Evolutionary conservation across 1,140 invertebrate species (phyloP), one percentile per base, ranked within the genome.

Genomic region (Bursaphelenchus mucronatus): DNA sequence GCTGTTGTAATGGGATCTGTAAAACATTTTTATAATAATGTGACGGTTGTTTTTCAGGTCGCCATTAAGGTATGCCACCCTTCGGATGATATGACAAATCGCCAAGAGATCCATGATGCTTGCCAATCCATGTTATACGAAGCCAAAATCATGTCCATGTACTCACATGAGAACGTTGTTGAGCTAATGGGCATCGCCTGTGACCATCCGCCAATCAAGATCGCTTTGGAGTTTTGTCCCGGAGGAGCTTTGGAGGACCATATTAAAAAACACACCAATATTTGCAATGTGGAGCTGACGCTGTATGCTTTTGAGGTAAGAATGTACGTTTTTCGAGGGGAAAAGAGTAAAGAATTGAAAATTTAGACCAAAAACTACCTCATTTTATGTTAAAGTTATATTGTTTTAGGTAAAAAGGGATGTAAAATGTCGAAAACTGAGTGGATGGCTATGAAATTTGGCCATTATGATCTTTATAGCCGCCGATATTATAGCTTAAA

Each of bases 161-260:
- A 51, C 63, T 13, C n/a, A 7, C 63, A 64, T 43, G 17, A 43
- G 54, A 17, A 64, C 43, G 63, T 64, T 9, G 53, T 70, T 64
- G 11, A 75, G 55, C 74, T 70, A 39, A 52, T 46, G 41, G 69
- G 69, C 0, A 52, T 70, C n/a, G 73, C 73, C 9, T 70, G 69
- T 46, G 69, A 70, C 46, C 71, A 70, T 49, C 69, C 62, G 7
- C 69, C 69, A 4, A 47, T 75, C n/a, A 64, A 76, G 73, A 64
- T 72, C 40, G 73, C 73, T 0, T 19, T 72, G 30, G 70, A 69
- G n/a, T 73, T 63, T 43, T 72, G 70, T 63, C 73, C 73, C 3
- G 70, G 70, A 0, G 69, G 69, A 10, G 41, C 46, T 45, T 53
- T 72, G 10, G 54, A 74, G 8, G 40, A 11, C 0, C 70, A 72